Conservation (phyloP, 2,113 vertebrate species). For the Muscicapa adusta region DNA sequence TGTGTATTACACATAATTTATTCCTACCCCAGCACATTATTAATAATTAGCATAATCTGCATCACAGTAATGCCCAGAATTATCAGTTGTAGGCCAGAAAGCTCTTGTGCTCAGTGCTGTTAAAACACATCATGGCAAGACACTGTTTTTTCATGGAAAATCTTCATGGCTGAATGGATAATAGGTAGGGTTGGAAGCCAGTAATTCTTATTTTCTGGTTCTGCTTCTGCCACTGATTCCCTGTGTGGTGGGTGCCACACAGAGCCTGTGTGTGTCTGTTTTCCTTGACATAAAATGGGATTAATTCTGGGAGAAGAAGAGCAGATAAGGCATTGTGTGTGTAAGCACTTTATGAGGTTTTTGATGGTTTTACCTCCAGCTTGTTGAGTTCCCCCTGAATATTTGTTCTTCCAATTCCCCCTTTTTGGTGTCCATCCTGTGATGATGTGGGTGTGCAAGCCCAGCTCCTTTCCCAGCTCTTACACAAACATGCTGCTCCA, state of each 20-base stretch:
- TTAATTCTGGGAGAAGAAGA: not conserved
- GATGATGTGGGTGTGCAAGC: not conserved
- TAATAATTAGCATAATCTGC: slow-evolving; percentile 41
- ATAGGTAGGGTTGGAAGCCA: not conserved
- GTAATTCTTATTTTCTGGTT: not conserved
- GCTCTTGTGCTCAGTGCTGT: not conserved
- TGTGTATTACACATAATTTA: not conserved
- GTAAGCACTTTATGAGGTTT: not conserved
- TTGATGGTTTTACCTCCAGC: not conserved
- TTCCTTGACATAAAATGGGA: not conserved
- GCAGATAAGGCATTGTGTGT: not conserved
- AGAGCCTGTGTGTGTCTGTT: not conserved
- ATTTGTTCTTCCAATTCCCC: not conserved
- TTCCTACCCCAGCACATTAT: not conserved
- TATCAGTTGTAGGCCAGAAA: not conserved
- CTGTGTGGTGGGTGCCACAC: not conserved
- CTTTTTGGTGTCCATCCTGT: not conserved
- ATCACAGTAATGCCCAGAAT: not conserved
- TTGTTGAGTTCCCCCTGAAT: not conserved
- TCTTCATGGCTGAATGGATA: not conserved
- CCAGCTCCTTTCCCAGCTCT: not conserved
- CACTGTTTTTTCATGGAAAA: not conserved
- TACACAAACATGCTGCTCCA: no score
- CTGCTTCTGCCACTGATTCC: not conserved
- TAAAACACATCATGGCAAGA: not conserved